These are phyloP conservation scores for Timandra comae DNA, from an alignment of 2,888 invertebrate species.

Conservation along the genomic window DNA sequence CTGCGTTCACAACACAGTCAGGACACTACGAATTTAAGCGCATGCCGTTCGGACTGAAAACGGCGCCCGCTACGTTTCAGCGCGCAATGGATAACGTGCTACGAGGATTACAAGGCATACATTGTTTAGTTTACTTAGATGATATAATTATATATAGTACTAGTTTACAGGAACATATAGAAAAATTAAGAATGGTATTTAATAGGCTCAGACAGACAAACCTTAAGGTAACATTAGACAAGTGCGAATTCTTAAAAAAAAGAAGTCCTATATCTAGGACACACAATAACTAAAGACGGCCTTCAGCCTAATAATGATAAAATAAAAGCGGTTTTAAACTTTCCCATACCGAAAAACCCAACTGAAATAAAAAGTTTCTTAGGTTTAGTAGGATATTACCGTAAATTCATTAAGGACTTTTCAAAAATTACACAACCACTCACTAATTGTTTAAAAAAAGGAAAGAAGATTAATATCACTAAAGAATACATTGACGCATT, in stretches of 20 bases:
- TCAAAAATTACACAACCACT: constrained; percentile 24
- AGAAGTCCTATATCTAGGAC: constrained; percentile 1
- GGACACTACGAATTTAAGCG: constrained; percentile 25
- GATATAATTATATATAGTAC: constrained; percentile 32
- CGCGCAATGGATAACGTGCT: constrained; percentile 40
- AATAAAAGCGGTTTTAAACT: neutral
- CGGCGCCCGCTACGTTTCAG: constrained; percentile 45
- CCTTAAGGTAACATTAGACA: constrained; percentile 23
- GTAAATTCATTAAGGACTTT: constrained; percentile 25
- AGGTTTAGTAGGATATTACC: constrained; percentile 25
- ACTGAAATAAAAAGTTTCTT: constrained; percentile 26
- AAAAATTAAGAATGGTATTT: constrained; percentile 20
- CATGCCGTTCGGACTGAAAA: constrained; percentile 25
- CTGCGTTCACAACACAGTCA: constrained; percentile 20
- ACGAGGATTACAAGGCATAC: constrained; percentile 29
- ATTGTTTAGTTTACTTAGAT: constrained; percentile 37
- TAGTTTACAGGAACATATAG: constrained; percentile 21
- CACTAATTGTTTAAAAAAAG: constrained; percentile 24
- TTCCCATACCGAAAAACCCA: constrained; percentile 4
- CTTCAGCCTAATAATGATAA: constrained; percentile 1
- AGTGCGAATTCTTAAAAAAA: constrained; percentile 14
- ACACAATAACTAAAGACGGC: neutral
- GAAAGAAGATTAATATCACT: constrained; percentile 9
- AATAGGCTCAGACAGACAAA: constrained; percentile 19
- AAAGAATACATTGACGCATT: constrained; percentile 22